Conservation (phyloP, 1,140 invertebrate species). For the Phthorimaea operculella region DNA sequence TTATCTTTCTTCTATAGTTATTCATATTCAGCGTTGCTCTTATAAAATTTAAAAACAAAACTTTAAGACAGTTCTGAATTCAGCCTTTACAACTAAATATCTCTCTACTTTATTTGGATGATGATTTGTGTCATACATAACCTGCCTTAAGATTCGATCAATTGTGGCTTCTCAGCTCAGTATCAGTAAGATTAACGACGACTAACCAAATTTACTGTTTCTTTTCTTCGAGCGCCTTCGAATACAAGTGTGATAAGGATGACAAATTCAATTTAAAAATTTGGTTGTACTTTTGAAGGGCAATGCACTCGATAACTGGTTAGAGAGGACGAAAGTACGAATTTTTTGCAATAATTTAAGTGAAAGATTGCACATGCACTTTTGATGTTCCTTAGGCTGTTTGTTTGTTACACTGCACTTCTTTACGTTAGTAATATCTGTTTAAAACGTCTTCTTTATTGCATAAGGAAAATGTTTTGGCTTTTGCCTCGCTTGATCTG, state of each 20-base stretch:
- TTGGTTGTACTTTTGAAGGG: conserved; percentile 45
- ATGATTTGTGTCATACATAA: conserved; percentile 43
- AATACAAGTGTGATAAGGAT: conserved; percentile 34
- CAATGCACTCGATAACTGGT: conserved; percentile 57
- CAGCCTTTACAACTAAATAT: too few relatives aligned
- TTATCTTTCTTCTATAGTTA: too few relatives aligned
- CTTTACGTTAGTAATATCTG: too few relatives aligned
- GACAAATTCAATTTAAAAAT: conserved; percentile 51
- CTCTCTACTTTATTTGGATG: too few relatives aligned
- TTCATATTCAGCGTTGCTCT: too few relatives aligned
- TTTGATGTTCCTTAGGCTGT: too few relatives aligned
- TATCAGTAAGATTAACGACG: conserved; percentile 30
- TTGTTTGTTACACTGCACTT: too few relatives aligned
- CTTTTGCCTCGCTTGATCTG: too few relatives aligned
- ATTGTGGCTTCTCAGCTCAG: conserved; percentile 47
- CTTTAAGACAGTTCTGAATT: too few relatives aligned
- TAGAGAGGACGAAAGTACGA: conserved; percentile 62
- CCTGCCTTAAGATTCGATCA: conserved; percentile 56
- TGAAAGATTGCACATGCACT: conserved; percentile 26
- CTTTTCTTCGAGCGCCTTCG: conserved; percentile 25
- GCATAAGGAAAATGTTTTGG: too few relatives aligned
- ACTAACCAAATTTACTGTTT: conserved; percentile 36
- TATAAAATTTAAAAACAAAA: too few relatives aligned
- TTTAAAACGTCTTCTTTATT: too few relatives aligned
- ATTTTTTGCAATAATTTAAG: conserved; percentile 54